phyloP scores from a whole-genome alignment of 2,113 vertebrate genomes.

The Lophotis ruficrista region DNA sequence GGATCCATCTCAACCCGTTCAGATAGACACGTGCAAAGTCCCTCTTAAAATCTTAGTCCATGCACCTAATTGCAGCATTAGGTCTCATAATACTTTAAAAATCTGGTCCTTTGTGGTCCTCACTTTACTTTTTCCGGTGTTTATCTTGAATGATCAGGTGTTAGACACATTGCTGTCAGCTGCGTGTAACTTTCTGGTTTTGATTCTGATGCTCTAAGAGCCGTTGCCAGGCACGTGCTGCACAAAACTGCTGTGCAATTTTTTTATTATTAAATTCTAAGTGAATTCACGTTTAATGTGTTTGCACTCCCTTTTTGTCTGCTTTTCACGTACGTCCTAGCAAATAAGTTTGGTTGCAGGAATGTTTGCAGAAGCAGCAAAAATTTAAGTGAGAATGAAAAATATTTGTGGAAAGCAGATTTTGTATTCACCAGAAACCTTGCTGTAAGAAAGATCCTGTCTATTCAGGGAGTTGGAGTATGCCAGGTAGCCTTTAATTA shows the following conservation, averaged over 20 bases:
- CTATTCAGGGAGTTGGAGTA: not conserved
- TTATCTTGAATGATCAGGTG: not conserved
- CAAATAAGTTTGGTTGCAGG: not conserved
- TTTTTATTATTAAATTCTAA: not conserved
- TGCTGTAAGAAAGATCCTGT: not conserved
- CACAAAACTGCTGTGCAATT: not conserved
- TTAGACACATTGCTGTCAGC: not conserved
- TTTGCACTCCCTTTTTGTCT: not conserved
- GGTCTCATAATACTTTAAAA: not conserved
- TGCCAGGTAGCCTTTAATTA: not conserved
- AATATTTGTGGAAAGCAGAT: not conserved
- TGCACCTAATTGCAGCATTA: not conserved
- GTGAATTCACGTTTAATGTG: not conserved
- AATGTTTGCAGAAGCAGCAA: not conserved
- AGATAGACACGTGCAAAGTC: not conserved
- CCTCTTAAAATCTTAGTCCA: not conserved
- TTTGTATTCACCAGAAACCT: not conserved
- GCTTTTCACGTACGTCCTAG: not conserved
- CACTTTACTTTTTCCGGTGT: not conserved
- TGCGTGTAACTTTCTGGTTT: not conserved
- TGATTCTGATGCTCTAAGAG: not conserved
- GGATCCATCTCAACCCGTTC: not conserved
- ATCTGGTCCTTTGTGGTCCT: not conserved
- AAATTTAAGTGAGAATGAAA: not conserved
- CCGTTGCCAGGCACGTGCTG: not conserved